A percentile compares a stretch with the other conserved stretches of the same genome.
phyloP scores from a whole-genome alignment of 1,140 invertebrate genomes.

The Cecropterus lyciades region DNA sequence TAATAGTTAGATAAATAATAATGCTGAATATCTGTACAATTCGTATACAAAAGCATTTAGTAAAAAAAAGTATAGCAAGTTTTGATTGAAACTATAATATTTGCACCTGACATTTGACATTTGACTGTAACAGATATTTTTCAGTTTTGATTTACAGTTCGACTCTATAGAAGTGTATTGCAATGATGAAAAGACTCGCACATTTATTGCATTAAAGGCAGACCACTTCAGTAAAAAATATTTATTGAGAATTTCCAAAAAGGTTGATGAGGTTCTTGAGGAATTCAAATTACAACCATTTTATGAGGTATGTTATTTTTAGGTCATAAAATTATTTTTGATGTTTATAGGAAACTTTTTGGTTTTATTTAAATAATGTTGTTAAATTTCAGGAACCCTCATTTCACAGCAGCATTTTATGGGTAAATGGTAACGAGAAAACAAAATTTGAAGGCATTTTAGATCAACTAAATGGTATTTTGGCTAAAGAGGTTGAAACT shows the following conservation, averaged over 20 bases:
- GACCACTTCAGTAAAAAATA: conserved; percentile 76
- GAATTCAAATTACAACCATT: conserved; percentile 87
- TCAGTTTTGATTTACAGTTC: conserved; percentile 86
- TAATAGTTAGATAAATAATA: too few species aligned
- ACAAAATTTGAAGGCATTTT: conserved; percentile 67
- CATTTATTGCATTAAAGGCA: conserved; percentile 88
- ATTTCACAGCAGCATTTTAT: conserved; percentile 89
- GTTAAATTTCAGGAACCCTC: conserved; percentile 86
- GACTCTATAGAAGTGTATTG: conserved; percentile 87
- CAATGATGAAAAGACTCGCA: conserved; percentile 90
- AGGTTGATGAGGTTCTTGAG: conserved; percentile 85
- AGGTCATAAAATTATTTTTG: background rate
- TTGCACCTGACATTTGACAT: too few species aligned
- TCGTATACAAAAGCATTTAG: too few species aligned
- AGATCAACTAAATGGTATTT: conserved; percentile 55
- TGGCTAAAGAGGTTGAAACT: conserved; percentile 48
- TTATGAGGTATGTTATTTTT: conserved; percentile 53
- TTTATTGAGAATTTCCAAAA: conserved; percentile 82
- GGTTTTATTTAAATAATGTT: conserved; percentile 12
- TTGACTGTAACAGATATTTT: conserved; percentile 39
- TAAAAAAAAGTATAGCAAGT: too few species aligned
- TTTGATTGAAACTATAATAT: too few species aligned
- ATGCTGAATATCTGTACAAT: too few species aligned
- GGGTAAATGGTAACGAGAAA: conserved; percentile 86
- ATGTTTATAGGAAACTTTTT: background rate